Conservation (phyloP, 1,140 invertebrate species). For the Drosophila setifemur region DNA sequence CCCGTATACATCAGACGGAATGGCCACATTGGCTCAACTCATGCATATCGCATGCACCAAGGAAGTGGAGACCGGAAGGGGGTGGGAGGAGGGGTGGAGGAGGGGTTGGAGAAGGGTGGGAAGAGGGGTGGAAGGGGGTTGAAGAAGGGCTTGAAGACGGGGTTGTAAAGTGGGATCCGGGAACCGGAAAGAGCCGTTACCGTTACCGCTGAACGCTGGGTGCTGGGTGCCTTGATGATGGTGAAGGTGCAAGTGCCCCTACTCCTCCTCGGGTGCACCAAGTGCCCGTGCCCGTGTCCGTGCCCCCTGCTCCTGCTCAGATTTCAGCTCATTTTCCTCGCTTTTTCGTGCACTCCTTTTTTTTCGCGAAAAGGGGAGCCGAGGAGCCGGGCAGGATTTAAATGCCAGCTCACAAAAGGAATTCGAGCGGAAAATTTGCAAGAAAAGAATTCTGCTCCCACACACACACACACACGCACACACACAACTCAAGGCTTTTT, state of each 20-base stretch:
- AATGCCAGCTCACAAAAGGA: constrained; percentile 47
- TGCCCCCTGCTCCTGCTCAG: constrained; percentile 11
- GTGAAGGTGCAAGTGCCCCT: no score
- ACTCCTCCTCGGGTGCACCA: constrained; percentile 74
- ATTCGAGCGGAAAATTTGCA: constrained; percentile 66
- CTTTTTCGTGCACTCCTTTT: constrained; percentile 36
- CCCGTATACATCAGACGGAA: constrained; percentile 50
- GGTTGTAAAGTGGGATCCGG: neutral
- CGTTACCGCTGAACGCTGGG: constrained; percentile 17
- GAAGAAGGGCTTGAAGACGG: neutral
- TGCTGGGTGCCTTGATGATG: constrained; percentile 14
- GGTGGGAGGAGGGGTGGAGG: neutral
- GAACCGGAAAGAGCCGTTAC: constrained; percentile 58
- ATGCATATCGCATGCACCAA: constrained; percentile 58
- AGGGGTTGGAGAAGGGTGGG: neutral
- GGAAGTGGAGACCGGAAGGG: neutral
- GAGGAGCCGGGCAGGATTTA: constrained; percentile 10
- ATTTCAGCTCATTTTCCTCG: constrained; percentile 57
- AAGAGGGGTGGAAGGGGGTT: constrained; percentile 2
- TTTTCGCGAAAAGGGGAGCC: neutral
- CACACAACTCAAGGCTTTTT: neutral
- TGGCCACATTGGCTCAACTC: constrained; percentile 46
- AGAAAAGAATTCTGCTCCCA: constrained; percentile 28
- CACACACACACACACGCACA: neutral
- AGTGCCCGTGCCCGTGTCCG: constrained; percentile 20